Evolutionary conservation across 2,797 vertebrate species (phyloP), one percentile per base, ranked within the genome.

Genomic region (Spatula versicolor): DNA sequence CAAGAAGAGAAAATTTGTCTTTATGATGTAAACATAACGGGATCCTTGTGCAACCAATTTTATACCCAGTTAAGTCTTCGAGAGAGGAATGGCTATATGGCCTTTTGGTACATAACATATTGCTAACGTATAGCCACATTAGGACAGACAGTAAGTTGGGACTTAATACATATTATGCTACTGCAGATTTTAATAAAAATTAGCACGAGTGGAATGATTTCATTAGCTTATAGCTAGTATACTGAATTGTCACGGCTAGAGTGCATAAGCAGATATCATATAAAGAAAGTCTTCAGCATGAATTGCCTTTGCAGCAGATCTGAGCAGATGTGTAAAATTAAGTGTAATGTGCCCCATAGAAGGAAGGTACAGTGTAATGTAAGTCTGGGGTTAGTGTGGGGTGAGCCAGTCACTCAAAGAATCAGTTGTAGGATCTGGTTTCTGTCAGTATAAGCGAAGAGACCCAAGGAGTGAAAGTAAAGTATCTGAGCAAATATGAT

Each of bases 21-120:
- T 85, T 79, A 75, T 86, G 39, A 56, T 93, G 64, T 39, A 95
- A 94, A 88, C 41, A 71, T 77, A 91, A 93, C 90, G 31, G 4
- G 22, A 88, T 45, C 50, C 56, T 91, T 62, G 76, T 13, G 30
- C 43, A 79, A 48, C 92, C 80, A 90, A 66, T 77, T 93, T 92
- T 93, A 58, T 72, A 89, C n/a, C 41, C 66, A 83, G 68, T 73
- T 80, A 83, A 76, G 67, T 77, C 68, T 92, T 83, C 79, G 93
- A 56, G 59, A 90, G 64, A 92, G 62, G 59, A 92, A 63, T 58
- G 75, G 43, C 83, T 94, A 1, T 52, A 48, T 92, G 86, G 90
- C 95, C 26, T 83, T 95, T 90, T 89, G n/a, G 19, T 83, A 55
- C 41, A 21, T 77, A 79, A 76, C 35, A 18, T 66, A 37, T 90